These are phyloP conservation scores for Euwallacea fornicatus DNA, from an alignment of 1,140 invertebrate genomes.

Conservation along the genomic window DNA sequence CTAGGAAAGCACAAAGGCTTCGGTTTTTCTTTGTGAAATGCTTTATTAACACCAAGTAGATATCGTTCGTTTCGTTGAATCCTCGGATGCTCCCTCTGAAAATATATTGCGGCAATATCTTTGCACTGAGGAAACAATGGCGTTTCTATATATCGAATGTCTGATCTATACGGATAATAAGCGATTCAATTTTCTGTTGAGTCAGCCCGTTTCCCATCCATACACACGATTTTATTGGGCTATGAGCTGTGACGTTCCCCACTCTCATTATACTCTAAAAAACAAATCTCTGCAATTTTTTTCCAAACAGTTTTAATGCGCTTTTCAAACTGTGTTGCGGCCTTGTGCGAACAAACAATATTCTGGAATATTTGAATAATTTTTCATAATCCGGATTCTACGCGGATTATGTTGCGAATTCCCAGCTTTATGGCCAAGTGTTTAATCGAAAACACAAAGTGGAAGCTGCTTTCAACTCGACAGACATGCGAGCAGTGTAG, in stretches of 20 bases:
- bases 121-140: constrained; percentile 33
- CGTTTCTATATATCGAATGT: constrained; percentile 35
- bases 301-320: constrained; percentile 20
- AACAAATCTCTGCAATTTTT: background rate
- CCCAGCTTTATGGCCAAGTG: constrained; percentile 27
- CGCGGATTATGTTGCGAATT: constrained; percentile 19
- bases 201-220: constrained; percentile 25
- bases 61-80: constrained; percentile 30
- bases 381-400: constrained; percentile 34
- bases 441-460: constrained; percentile 36
- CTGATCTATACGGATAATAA: constrained; percentile 28
- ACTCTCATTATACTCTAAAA: no score
- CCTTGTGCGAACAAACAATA: constrained; percentile 27
- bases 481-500: background rate
- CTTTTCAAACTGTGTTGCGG: constrained; percentile 8
- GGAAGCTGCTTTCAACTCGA: background rate
- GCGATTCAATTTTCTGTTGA: constrained; percentile 26
- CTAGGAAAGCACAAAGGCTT: constrained; percentile 17
- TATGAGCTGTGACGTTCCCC: background rate
- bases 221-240: constrained; percentile 6
- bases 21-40: constrained; percentile 28
- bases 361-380: constrained; percentile 34
- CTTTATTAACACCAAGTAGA: constrained; percentile 34
- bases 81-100: constrained; percentile 22
- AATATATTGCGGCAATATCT: constrained; percentile 35